Percentiles rank a stretch among this genome's conserved stretches.
These are phyloP conservation scores for Anthopleura sola DNA, from an alignment of 64 coral and sea anemone genomes.

Conservation along the genomic window DNA sequence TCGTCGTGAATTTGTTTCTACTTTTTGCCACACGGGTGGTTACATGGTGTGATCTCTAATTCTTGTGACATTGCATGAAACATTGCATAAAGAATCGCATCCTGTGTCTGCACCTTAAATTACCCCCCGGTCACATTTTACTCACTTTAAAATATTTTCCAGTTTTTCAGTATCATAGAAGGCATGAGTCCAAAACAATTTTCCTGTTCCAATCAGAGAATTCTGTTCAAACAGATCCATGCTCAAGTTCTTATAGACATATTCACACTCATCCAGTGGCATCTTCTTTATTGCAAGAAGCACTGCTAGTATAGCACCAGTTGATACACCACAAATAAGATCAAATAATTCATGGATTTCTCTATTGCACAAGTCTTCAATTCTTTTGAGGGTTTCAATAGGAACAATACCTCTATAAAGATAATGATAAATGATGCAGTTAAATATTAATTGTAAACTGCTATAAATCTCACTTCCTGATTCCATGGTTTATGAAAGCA, in stretches of 20 bases:
- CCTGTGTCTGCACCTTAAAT: no score
- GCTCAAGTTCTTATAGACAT: slow-evolving; percentile 78
- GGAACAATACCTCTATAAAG: slow-evolving; percentile 72
- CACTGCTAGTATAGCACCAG: slow-evolving; percentile 89
- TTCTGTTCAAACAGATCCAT: slow-evolving; percentile 90
- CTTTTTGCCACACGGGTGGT: no score
- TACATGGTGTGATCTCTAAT: no score
- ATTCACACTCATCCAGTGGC: slow-evolving; percentile 77
- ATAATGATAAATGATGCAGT: not conserved
- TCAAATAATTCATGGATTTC: slow-evolving; percentile 62
- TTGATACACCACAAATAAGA: slow-evolving; percentile 89
- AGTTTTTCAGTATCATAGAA: slow-evolving; percentile 93
- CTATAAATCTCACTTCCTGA: no score
- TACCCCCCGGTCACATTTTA: not conserved
- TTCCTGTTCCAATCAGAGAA: slow-evolving; percentile 89
- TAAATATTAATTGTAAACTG: no score
- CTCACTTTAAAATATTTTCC: slow-evolving; percentile 90
- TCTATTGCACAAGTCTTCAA: slow-evolving; percentile 71
- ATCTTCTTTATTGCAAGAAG: slow-evolving; percentile 83
- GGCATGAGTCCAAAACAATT: slow-evolving; percentile 92
- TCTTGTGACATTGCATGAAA: no score
- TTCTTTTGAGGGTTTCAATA: slow-evolving; percentile 97
- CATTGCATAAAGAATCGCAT: no score
- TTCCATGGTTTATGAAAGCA: no score
- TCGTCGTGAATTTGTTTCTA: no score